A percentile compares a stretch with the other conserved stretches of the same genome.
These are phyloP conservation scores for Drosophila crucigera DNA, from an alignment of 2,888 invertebrate species.

Conservation along the genomic window DNA sequence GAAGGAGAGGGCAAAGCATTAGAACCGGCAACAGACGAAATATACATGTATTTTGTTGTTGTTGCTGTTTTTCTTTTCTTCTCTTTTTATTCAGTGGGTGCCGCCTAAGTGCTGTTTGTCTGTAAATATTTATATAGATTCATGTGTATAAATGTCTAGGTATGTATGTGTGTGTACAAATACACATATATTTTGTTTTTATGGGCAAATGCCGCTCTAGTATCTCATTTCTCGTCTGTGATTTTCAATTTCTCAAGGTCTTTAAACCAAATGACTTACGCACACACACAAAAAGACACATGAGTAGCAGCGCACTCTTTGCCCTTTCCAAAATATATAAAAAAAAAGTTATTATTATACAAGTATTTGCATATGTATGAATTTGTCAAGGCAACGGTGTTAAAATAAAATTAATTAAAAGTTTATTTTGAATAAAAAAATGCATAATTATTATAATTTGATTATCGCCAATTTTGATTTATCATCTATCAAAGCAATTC, in stretches of 20 bases:
- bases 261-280: slow-evolving; percentile 58
- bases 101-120: slow-evolving; percentile 73
- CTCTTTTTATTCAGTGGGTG: slow-evolving; percentile 62
- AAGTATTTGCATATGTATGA: slow-evolving; percentile 16
- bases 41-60: slow-evolving; percentile 45
- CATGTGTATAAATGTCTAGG: slow-evolving; percentile 12
- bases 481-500: not conserved
- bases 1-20: slow-evolving; percentile 42
- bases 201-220: slow-evolving; percentile 74
- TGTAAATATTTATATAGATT: slow-evolving; percentile 66
- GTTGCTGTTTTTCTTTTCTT: slow-evolving; percentile 34
- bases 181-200: slow-evolving; percentile 64
- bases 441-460: slow-evolving; percentile 19
- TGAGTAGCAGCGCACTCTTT: slow-evolving; percentile 38
- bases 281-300: slow-evolving; percentile 39
- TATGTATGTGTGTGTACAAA: slow-evolving; percentile 3
- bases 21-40: slow-evolving; percentile 75
- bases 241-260: slow-evolving; percentile 76
- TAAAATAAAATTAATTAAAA: slow-evolving; percentile 35
- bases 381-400: slow-evolving; percentile 44
- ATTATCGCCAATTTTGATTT: slow-evolving; percentile 5
- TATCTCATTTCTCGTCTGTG: slow-evolving; percentile 76
- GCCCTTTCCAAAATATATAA: slow-evolving; percentile 47
- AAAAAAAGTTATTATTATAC: slow-evolving; percentile 18
- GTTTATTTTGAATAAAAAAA: not conserved